Base-by-base conservation (phyloP, 2,113 vertebrate species). In the Cariama cristata region DNA sequence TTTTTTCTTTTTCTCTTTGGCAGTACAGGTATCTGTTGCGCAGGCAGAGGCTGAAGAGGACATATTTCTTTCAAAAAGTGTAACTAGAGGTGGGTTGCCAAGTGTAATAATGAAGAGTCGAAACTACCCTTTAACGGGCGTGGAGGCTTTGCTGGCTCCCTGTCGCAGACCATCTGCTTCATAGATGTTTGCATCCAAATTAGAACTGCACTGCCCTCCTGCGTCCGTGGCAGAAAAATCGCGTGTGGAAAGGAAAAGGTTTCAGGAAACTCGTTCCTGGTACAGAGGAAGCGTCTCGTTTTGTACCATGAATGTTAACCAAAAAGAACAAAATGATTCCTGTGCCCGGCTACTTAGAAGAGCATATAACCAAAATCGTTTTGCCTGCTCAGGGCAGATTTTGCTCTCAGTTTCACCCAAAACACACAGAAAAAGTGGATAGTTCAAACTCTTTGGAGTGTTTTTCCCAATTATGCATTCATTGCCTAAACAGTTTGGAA, bases 141-240 rank as follows among this genome's bases (percentile, higher is more conserved):
- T 3, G 35, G 53, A 40, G 24, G 50, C 44, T 92, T 84, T 33
- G 24, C 49, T 85, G 17, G 38, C 28, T 66, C 33, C 63, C 11
- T 11, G 33, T 42, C 2, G 2, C 12, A 52, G 23, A 26, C 49
- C 86, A 56, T 15, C 68, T 55, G 66, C 49, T 22, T 4, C 47
- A 3, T 5, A 5, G 27, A 20, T 2, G 20, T 35, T 52, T 12
- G 64, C 67, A 59, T 52, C 50, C 87, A 96, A 72, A 35, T 88
- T 93, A 95, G 96, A 88, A 12, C 86, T 66, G 79, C 79, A 95
- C 96, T 98, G 98, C 98, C 98, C 98, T 94, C 98, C 97, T 50
- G 98, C 27, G 98, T 40, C 91, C 49, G 3, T 8, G 23, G 42
- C 2, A 2, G 33, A 19, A 4, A 72, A n/a, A 26, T 20, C 26